Evolutionary conservation across 1,140 invertebrate genomes (phyloP), one percentile per base, ranked within the genome.

Genomic region (Leptinotarsa texana): DNA sequence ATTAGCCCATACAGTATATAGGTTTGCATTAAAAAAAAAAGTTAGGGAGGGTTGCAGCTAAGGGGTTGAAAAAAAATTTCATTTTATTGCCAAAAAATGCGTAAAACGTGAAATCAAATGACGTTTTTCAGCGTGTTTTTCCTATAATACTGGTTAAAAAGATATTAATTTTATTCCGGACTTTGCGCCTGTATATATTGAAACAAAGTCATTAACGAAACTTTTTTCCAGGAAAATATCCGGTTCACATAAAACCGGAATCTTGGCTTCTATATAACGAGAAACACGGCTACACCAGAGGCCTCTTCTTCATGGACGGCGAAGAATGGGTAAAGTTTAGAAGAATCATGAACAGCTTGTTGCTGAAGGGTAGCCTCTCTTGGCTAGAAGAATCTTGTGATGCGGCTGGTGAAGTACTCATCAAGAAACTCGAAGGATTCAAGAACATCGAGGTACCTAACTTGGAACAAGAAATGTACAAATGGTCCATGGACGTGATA

Each of bases 241-340:
- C 95, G 0, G 85, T 85, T 66, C 94, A 96, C 85, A 89, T 94
- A 79, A 83, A 96, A 75, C 95, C 95, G 3, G 93, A 95, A 81
- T 88, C 94, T 3, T 96, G 95, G 94, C 83, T 89, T 1, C 82
- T 93, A 15, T 96, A 96, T 80, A 95, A 95, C 81, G 84, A 93
- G 80, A 83, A 90, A 3, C 88, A 92, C 77, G 88, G 89, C 47
- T 91, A 89, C 66, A 87, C 91, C 77, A 88, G 95, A 78, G 95
- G 95, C 18, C 86, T 97, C 13, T 92, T 96, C 81, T 97, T 96
- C 84, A 96, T 96, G 95, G 88, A 95, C 76, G 94, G 93, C 4
- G 87, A 91, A 68, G 93, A 95, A 85, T 96, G 95, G 95, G 82
- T 91, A 74, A 86, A 87, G 72, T 88, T 89, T 80, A 87, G 95